Percentiles rank a stretch among this genome's conserved stretches.
These are phyloP conservation scores for Fopius arisanus DNA, from an alignment of 1,140 invertebrate species.

Conservation along the genomic window DNA sequence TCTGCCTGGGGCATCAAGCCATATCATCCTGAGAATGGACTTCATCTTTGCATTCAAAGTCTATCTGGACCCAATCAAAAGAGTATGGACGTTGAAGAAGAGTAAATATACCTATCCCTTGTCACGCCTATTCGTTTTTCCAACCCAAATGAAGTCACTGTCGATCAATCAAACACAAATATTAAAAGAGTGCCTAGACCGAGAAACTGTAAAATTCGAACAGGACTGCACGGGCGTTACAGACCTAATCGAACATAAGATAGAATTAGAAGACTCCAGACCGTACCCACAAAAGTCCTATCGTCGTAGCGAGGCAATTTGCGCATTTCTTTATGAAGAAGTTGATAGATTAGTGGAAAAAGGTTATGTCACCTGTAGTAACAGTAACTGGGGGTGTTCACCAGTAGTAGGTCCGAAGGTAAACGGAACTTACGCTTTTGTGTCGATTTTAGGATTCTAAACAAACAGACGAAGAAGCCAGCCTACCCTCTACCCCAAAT, in stretches of 20 bases:
- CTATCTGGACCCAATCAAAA: background rate
- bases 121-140: background rate
- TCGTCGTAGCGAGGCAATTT: too few species aligned
- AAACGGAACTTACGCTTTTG: conserved; percentile 18
- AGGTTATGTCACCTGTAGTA: conserved; percentile 27
- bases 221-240: conserved; percentile 14
- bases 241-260: conserved; percentile 23
- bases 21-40: conserved; percentile 20
- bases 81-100: background rate
- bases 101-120: conserved; percentile 13
- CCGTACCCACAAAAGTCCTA: conserved; percentile 29
- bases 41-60: conserved; percentile 21
- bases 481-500: background rate
- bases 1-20: background rate
- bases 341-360: conserved; percentile 28
- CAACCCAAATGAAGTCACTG: background rate
- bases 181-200: conserved; percentile 11
- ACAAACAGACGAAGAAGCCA: conserved; percentile 17
- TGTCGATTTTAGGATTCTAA: conserved; percentile 23
- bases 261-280: conserved; percentile 20
- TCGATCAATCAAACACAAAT: background rate
- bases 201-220: conserved; percentile 5
- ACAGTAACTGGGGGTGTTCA: conserved; percentile 24
- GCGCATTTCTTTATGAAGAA: conserved; percentile 31
- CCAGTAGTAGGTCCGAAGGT: conserved; percentile 17